Evolutionary conservation across 2,113 vertebrate genomes (phyloP).

Genomic region (Gallinago jamesoni): DNA sequence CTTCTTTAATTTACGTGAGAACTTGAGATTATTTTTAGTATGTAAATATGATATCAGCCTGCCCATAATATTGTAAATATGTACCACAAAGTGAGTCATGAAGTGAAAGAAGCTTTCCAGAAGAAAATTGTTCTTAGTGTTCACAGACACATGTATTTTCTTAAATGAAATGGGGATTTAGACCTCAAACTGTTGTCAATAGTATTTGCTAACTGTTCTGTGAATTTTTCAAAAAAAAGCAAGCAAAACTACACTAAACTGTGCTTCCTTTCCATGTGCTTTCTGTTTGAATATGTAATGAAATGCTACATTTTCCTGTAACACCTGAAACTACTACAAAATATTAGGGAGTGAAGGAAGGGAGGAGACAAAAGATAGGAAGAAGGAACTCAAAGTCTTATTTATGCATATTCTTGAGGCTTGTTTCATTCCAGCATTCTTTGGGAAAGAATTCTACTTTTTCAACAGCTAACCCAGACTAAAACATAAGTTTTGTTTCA

Average conservation of each 20-base stretch:
- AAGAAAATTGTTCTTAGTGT: not conserved
- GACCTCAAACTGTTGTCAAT: not conserved
- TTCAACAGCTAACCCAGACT: not conserved
- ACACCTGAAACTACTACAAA: not conserved
- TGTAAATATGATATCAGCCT: not conserved
- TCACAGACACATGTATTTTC: not conserved
- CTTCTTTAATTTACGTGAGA: not conserved
- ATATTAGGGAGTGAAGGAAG: not conserved
- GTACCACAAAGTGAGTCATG: not conserved
- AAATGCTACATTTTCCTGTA: not conserved
- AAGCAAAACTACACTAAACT: not conserved
- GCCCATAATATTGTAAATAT: not conserved
- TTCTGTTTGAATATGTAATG: not conserved
- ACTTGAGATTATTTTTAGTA: not conserved
- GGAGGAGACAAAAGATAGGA: not conserved
- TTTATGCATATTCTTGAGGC: not conserved
- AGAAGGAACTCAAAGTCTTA: not conserved
- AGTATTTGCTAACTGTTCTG: conserved; percentile 8
- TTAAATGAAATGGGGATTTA: conserved; percentile 44
- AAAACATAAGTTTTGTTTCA: not conserved
- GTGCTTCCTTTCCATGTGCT: not conserved
- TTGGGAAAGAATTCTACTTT: not conserved
- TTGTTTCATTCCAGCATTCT: not conserved
- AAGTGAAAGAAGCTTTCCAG: not conserved
- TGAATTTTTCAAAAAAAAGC: not conserved